These are phyloP conservation scores for Epicauta chinensis DNA, from an alignment of 1,140 invertebrate genomes.

Conservation along the genomic window DNA sequence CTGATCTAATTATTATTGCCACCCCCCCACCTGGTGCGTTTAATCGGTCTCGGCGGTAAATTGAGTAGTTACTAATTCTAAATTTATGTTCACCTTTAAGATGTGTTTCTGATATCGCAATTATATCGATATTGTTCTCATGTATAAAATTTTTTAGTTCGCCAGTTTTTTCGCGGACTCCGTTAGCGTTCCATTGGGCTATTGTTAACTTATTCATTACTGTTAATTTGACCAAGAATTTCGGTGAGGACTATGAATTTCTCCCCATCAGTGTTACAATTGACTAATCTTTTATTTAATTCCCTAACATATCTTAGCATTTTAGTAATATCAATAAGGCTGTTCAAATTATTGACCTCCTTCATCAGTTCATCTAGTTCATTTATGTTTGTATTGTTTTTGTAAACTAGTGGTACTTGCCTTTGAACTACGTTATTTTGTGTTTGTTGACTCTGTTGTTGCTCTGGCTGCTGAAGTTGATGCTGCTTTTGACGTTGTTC, in stretches of 20 bases:
- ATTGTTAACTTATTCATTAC: not conserved
- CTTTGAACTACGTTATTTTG: no score
- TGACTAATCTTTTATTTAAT: not conserved
- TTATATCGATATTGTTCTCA: slow-evolving; percentile 3
- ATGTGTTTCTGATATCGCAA: not conserved
- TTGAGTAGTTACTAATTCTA: slow-evolving; percentile 1
- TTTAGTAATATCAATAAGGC: not conserved
- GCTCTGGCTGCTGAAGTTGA: no score
- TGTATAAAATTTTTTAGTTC: not conserved
- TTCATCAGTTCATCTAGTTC: no score
- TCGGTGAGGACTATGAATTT: not conserved
- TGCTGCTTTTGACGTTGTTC: no score
- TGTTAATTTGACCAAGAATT: not conserved
- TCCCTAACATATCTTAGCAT: not conserved
- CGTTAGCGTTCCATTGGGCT: slow-evolving; percentile 1
- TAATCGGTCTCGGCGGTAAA: not conserved
- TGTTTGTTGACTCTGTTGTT: no score
- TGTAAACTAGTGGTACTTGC: no score
- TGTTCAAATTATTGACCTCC: not conserved
- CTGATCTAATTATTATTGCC: not conserved
- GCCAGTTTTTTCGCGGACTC: not conserved
- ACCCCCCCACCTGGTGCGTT: not conserved
- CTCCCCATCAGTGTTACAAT: not conserved
- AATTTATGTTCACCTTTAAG: not conserved
- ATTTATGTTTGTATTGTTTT: no score